phyloP scores from a whole-genome alignment of 1,140 invertebrate species.

The Drosophila sulfurigaster region DNA sequence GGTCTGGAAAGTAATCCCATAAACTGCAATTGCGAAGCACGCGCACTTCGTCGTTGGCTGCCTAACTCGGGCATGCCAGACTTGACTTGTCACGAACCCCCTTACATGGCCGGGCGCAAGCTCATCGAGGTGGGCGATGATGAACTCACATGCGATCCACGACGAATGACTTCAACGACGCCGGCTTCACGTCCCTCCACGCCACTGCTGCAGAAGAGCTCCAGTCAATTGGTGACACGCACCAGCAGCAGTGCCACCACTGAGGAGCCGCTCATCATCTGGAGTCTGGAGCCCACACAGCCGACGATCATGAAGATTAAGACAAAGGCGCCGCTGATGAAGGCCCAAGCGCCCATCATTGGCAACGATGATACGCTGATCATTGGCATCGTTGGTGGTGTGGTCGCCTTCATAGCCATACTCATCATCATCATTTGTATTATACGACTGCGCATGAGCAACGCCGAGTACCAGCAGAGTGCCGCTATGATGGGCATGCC shows the following conservation, averaged over 20 bases:
- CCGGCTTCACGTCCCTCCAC: constrained; percentile 50
- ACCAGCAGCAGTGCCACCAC: constrained; percentile 86
- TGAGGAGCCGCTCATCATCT: constrained; percentile 93
- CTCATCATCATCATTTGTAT: constrained; percentile 95
- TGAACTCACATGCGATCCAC: constrained; percentile 91
- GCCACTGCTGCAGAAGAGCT: constrained; percentile 68
- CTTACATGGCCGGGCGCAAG: constrained; percentile 88
- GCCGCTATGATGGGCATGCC: constrained; percentile 87
- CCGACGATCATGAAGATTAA: constrained; percentile 85
- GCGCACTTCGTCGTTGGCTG: constrained; percentile 91
- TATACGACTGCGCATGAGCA: constrained; percentile 89
- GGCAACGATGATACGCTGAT: constrained; percentile 96
- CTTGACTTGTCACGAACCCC: constrained; percentile 89
- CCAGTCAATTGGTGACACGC: constrained; percentile 85
- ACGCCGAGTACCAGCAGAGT: constrained; percentile 89
- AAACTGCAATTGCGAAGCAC: constrained; percentile 93
- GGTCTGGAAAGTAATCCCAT: constrained; percentile 92
- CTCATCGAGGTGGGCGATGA: constrained; percentile 91
- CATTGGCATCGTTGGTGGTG: constrained; percentile 95
- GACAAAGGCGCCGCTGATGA: constrained; percentile 87
- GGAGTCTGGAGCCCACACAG: constrained; percentile 91
- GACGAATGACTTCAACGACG: constrained; percentile 85
- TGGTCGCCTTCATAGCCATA: constrained; percentile 95
- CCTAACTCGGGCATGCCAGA: constrained; percentile 87
- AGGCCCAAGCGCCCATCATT: constrained; percentile 87